Percentiles rank a stretch among this genome's conserved stretches.
phyloP scores from a whole-genome alignment of 2,888 invertebrate species.

The Eupeodes luniger region DNA sequence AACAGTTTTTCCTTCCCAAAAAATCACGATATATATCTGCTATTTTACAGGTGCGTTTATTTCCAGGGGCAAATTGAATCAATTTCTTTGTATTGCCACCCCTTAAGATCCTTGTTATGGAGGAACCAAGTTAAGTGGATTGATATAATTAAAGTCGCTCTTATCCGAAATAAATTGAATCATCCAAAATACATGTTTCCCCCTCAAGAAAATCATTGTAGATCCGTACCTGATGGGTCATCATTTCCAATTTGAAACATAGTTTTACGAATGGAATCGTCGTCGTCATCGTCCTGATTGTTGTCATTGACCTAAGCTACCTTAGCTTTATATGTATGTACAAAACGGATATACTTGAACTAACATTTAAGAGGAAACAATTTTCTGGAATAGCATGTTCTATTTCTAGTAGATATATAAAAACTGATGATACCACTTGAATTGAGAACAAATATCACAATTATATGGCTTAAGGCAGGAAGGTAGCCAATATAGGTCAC shows the following conservation, averaged over 20 bases:
- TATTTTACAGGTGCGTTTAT: neutral
- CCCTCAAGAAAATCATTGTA: no score
- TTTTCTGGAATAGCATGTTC: slow-evolving; percentile 25
- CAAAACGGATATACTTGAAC: slow-evolving; percentile 26
- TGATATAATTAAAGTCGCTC: no score
- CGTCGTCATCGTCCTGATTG: no score
- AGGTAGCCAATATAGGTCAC: neutral
- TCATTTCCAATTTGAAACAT: no score
- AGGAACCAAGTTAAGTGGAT: no score
- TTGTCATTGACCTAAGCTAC: slow-evolving; percentile 26
- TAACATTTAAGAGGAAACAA: slow-evolving; percentile 15
- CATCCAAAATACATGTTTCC: no score
- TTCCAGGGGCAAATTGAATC: no score
- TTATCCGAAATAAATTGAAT: no score
- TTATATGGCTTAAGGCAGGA: slow-evolving; percentile 29
- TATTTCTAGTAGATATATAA: neutral
- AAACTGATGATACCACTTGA: slow-evolving; percentile 61
- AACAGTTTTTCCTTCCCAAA: neutral
- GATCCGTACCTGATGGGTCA: no score
- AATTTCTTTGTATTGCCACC: no score
- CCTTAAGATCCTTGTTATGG: no score
- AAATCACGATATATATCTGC: neutral
- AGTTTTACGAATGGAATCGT: slow-evolving; percentile 3
- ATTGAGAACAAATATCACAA: slow-evolving; percentile 62
- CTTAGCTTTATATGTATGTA: neutral